Evolutionary conservation across 2,113 vertebrate genomes (phyloP), one percentile per base, ranked within the genome.

Genomic region (western clawed frog (Xenopus tropicalis)): DNA sequence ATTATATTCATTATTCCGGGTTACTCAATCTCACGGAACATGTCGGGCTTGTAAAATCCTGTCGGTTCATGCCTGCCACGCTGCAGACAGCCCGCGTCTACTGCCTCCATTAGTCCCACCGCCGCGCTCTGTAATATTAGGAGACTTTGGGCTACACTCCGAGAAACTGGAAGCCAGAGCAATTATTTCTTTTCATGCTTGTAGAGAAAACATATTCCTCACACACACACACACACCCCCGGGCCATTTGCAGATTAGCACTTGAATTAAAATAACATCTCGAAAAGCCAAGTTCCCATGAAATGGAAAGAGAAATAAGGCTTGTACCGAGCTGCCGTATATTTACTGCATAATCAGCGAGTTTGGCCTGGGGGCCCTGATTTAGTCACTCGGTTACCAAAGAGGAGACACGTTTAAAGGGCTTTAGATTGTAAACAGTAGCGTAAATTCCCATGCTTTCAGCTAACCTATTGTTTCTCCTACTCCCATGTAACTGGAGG

Each of bases 231-330:
- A 14, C 64, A 14, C 12, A 14, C 25, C 25, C 62, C 37, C 43
- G 0, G 64, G 64, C 64, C 44, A 66, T 66, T 48, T 48, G 23
- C 64, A 66, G 44, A 48, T 66, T 66, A 66, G 42, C 11, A 23
- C 20, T 66, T 51, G 20, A 12, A 46, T 66, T 66, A 22, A 43
- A 66, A 46, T 16, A 20, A 12, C 14, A 23, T 14, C 29, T 7
- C 48, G 16, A 46, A 17, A 64, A 22, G 64, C 64, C 64, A 66
- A 66, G 64, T 66, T 66, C 64, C 64, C 64, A 66, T 21, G 64
- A 20, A 46, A 20, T 23, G 20, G 4, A 14, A 46, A 25, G 64
- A 48, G 37, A n/a, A 66, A 23, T 23, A 48, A 21, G 64, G 12
- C 64, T n/a, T 66, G 42, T 22, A 23, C 11, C 11, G 23, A 22